Evolutionary conservation across 1,140 invertebrate genomes (phyloP), one percentile per base, ranked within the genome.

Genomic region (Parapsyche elsis): DNA sequence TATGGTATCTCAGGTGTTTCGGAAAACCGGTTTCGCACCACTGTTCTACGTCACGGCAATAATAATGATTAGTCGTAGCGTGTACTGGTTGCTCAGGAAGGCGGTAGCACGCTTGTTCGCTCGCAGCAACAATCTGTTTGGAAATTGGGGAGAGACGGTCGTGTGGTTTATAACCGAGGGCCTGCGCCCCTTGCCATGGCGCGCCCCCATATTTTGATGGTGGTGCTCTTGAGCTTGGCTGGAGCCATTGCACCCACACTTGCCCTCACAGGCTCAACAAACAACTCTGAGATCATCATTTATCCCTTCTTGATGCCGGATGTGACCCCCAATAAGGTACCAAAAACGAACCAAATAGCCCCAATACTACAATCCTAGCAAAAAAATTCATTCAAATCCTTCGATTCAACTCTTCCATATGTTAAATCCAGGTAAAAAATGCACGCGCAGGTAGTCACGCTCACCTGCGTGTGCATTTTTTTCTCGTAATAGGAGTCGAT

Each of bases 241-340:
- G n/a, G 5, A n/a, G 9, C 16, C 57, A 19, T 9, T 21, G 57
- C 57, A 7, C 57, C 57, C 57, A 21, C 49, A 53, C 1, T 12
- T 53, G 49, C 16, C 49, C 12, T 16, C 1, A 14, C 61, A 1
- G 30, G 24, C 0, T 0, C 38, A 26, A 71, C 75, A 44, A 71
- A 59, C 49, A 70, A 74, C 64, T 49, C 75, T 7, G 83, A 86
- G 67, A 81, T 85, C 10, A 85, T 90, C 77, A 91, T 90, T 71
- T 94, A 91, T 85, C 87, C 92, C 14, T 87, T 94, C 76, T 85
- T 93, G 9, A 94, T 94, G 93, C 93, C 93, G 80, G 91, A 92
- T 86, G 92, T 94, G 44, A 90, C 88, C 71, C 93, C 93, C 46
- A 88, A 91, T 83, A 89, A 87, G 84, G 93, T 94, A 88, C 92